Evolutionary conservation across 2,888 invertebrate species (phyloP).

Genomic region (Hymenopus coronatus): DNA sequence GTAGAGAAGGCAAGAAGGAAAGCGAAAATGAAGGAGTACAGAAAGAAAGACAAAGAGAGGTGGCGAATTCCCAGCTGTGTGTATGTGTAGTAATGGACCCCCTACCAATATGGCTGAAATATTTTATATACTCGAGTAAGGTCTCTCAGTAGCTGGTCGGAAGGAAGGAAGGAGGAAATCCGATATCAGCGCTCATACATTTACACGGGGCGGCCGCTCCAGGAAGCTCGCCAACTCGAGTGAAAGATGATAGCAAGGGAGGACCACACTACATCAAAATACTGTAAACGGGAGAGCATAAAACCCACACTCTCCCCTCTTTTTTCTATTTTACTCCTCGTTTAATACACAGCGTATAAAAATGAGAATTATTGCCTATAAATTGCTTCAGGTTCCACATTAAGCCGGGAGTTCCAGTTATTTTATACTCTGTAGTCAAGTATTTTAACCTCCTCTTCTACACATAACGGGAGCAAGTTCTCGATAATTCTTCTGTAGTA

Average conservation of each 20-base stretch:
- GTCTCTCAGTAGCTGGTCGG: neutral
- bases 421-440: conserved; percentile 18
- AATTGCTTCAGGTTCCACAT: conserved; percentile 21
- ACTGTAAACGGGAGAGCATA: conserved; percentile 20
- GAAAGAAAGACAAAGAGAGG: conserved; percentile 23
- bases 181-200: conserved; percentile 24
- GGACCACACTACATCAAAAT: conserved; percentile 12
- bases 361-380: conserved; percentile 25
- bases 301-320: neutral
- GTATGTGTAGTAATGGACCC: conserved; percentile 22
- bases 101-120: conserved; percentile 20
- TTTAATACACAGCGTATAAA: conserved; percentile 18
- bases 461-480: conserved; percentile 4
- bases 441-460: conserved; percentile 5
- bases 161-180: conserved; percentile 15
- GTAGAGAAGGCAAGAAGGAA: neutral
- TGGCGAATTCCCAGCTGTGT: conserved; percentile 26
- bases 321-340: neutral
- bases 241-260: conserved; percentile 9
- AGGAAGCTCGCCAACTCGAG: conserved; percentile 4
- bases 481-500: conserved; percentile 16
- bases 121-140: conserved; percentile 15
- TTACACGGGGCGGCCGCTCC: neutral
- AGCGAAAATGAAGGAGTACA: conserved; percentile 7
- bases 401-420: neutral